Percentiles rank a stretch among this genome's conserved stretches.
These are phyloP conservation scores for Mactra quadrangularis DNA, from an alignment of 1,140 invertebrate species.

Conservation along the genomic window DNA sequence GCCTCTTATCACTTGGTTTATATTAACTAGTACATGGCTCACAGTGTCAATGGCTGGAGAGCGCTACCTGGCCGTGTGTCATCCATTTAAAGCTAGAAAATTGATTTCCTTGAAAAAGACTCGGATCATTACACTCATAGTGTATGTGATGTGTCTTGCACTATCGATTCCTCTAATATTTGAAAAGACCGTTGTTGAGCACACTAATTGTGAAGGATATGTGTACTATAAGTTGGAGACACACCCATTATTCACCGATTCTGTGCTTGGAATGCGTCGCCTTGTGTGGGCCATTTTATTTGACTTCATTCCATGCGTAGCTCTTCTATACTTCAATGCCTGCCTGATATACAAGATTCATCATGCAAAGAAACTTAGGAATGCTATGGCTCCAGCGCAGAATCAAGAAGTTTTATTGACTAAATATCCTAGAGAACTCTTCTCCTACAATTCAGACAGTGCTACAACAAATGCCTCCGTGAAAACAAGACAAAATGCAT, in stretches of 20 bases:
- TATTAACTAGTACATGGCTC: conserved; percentile 80
- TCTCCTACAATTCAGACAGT: conserved; percentile 53
- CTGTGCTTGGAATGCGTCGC: conserved; percentile 68
- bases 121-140: conserved; percentile 72
- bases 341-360: conserved; percentile 80
- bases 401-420: conserved; percentile 38
- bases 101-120: conserved; percentile 78
- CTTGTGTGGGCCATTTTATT: conserved; percentile 76
- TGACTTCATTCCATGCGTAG: conserved; percentile 78
- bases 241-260: conserved; percentile 61
- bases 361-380: conserved; percentile 74
- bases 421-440: conserved; percentile 53
- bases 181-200: conserved; percentile 70
- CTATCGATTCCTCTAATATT: conserved; percentile 79
- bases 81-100: conserved; percentile 80
- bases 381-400: conserved; percentile 72
- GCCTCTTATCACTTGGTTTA: conserved; percentile 81
- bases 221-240: conserved; percentile 63
- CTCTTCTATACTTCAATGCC: conserved; percentile 79
- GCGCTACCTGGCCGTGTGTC: conserved; percentile 81
- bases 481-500: not conserved
- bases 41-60: conserved; percentile 82
- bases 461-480: not conserved
- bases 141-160: conserved; percentile 73
- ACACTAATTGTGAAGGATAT: conserved; percentile 65